Evolutionary conservation across 2,888 invertebrate genomes (phyloP).

Genomic region (Parelbella ahira): DNA sequence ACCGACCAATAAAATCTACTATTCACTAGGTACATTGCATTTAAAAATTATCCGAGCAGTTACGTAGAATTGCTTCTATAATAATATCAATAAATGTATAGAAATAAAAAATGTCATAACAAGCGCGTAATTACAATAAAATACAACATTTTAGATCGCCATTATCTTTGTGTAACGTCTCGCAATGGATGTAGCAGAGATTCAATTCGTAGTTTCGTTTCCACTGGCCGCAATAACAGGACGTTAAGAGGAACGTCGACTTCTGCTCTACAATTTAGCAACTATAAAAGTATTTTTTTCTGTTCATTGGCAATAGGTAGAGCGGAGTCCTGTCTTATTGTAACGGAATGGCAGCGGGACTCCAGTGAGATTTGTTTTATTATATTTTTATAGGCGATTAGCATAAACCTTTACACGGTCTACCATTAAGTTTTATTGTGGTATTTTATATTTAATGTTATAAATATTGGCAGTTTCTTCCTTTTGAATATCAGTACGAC

Average conservation of each 20-base stretch:
- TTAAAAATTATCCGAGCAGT: no score
- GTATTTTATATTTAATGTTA: slow-evolving; percentile 55
- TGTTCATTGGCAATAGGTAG: slow-evolving; percentile 3
- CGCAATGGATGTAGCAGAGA: background rate
- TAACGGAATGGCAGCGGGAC: slow-evolving; percentile 38
- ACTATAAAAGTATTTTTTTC: slow-evolving; percentile 9
- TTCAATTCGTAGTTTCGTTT: background rate
- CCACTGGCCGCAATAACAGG: background rate
- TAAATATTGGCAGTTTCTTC: slow-evolving; percentile 60
- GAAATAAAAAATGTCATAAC: no score
- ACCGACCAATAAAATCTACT: no score
- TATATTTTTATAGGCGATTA: slow-evolving; percentile 59
- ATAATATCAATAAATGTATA: no score
- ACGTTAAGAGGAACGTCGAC: background rate
- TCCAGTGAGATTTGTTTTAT: slow-evolving; percentile 49
- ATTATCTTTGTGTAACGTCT: background rate
- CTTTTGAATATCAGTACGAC: slow-evolving; percentile 46
- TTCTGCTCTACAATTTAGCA: background rate
- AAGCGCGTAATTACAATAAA: no score
- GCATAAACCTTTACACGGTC: slow-evolving; percentile 56
- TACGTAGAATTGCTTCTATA: no score
- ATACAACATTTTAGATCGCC: no score
- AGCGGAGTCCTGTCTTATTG: slow-evolving; percentile 22
- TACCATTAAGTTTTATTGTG: slow-evolving; percentile 60
- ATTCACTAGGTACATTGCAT: no score